A percentile compares a stretch with the other conserved stretches of the same genome.
Conservation (phyloP, 1,140 invertebrate genomes). For the Trachymyrmex septentrionalis region DNA sequence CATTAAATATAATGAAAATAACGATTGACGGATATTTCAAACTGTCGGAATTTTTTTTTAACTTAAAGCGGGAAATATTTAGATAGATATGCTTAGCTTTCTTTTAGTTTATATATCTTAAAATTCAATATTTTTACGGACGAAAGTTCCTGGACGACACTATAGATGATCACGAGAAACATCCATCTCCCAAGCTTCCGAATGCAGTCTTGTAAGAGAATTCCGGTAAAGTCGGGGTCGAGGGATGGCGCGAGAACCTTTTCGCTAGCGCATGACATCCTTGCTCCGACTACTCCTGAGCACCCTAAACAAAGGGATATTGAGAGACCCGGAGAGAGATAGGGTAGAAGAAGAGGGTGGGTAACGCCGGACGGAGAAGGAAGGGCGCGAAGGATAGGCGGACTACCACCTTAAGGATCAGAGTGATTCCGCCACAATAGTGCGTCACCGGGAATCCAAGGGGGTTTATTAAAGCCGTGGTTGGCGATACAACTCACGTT, state of each 20-base stretch:
- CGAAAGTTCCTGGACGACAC: background rate
- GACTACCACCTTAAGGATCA: conserved; percentile 73
- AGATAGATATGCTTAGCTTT: background rate
- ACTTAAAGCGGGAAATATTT: too few species aligned
- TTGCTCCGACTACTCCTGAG: conserved; percentile 77
- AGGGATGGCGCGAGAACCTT: conserved; percentile 66
- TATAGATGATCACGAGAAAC: conserved; percentile 56
- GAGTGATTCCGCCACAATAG: conserved; percentile 81
- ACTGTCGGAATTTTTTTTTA: background rate
- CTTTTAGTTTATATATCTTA: background rate
- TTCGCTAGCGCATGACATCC: conserved; percentile 75
- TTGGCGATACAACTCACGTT: conserved; percentile 86
- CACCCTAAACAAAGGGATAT: conserved; percentile 82
- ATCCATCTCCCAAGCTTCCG: conserved; percentile 68
- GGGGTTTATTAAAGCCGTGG: conserved; percentile 85
- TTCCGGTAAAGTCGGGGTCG: conserved; percentile 69
- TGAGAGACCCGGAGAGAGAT: conserved; percentile 76
- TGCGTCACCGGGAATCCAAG: conserved; percentile 82
- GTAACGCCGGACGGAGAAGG: conserved; percentile 39
- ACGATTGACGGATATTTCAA: background rate
- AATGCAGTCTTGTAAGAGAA: conserved; percentile 66
- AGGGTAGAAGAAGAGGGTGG: conserved; percentile 60
- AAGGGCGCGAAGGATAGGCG: conserved; percentile 56
- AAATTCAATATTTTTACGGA: conserved; percentile 23
- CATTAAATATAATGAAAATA: background rate